Percentiles rank a stretch among this genome's conserved stretches.
Conservation (phyloP, 1,140 invertebrate species). For the Homalodisca vitripennis region DNA sequence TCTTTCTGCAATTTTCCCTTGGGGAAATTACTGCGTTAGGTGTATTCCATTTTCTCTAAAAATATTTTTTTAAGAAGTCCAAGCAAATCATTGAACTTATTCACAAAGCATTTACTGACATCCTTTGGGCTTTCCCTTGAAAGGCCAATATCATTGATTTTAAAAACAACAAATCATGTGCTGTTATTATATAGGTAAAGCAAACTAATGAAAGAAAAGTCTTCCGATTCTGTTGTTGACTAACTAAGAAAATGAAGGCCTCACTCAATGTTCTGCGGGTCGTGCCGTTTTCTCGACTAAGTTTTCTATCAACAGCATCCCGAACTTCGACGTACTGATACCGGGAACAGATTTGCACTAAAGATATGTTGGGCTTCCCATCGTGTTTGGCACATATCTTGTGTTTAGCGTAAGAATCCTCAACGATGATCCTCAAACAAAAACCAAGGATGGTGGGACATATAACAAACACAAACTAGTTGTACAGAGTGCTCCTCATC, state of each 20-base stretch:
- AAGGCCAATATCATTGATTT: background rate
- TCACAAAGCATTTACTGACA: background rate
- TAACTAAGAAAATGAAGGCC: background rate
- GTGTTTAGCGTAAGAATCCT: background rate
- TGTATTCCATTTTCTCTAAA: too few species aligned
- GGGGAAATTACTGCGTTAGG: background rate
- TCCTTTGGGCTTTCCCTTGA: conserved; percentile 17
- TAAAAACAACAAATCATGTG: background rate
- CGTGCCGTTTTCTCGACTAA: background rate
- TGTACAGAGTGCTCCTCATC: too few species aligned
- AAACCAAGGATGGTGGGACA: too few species aligned
- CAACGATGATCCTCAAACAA: too few species aligned
- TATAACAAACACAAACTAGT: too few species aligned
- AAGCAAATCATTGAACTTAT: background rate
- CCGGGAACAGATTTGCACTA: background rate
- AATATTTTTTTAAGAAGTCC: background rate
- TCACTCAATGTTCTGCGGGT: background rate
- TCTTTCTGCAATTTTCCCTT: background rate
- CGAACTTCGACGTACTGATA: too few species aligned
- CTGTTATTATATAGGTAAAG: too few species aligned
- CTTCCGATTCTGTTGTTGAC: background rate
- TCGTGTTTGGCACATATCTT: conserved; percentile 10
- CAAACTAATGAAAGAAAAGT: background rate
- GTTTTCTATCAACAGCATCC: background rate
- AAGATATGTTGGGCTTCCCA: conserved; percentile 2